phyloP scores from a whole-genome alignment of 2,888 invertebrate species.

The Lysandra coridon region DNA sequence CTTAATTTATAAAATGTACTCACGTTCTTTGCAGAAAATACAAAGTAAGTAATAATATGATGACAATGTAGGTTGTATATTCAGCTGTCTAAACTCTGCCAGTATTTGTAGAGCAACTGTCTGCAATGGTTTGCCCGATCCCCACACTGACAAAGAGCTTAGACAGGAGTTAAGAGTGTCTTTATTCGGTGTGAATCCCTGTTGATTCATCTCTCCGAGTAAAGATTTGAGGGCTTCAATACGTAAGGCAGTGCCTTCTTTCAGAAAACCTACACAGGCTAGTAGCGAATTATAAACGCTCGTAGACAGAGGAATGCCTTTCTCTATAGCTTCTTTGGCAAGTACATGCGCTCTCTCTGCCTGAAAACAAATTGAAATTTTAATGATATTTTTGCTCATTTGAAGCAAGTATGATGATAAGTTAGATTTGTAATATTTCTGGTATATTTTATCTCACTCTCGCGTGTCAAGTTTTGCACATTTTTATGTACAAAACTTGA shows the following conservation, averaged over 20 bases:
- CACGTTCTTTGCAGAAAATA: slow-evolving; percentile 86
- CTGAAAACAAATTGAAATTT: slow-evolving; percentile 50
- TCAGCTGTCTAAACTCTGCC: slow-evolving; percentile 75
- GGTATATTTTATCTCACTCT: no score
- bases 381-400: not conserved
- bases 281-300: slow-evolving; percentile 87
- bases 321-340: slow-evolving; percentile 83
- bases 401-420: not conserved
- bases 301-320: slow-evolving; percentile 82
- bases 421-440: no score
- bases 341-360: slow-evolving; percentile 83
- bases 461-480: no score
- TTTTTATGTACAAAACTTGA: no score
- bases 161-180: slow-evolving; percentile 62
- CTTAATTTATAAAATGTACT: slow-evolving; percentile 51
- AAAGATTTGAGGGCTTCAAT: slow-evolving; percentile 82
- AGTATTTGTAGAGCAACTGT: slow-evolving; percentile 59
- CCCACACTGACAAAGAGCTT: slow-evolving; percentile 67
- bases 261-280: slow-evolving; percentile 80
- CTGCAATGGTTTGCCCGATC: slow-evolving; percentile 61
- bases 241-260: slow-evolving; percentile 83
- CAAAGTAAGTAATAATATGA: slow-evolving; percentile 87
- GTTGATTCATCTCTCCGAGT: slow-evolving; percentile 83
- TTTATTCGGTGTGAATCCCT: slow-evolving; percentile 66
- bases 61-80: slow-evolving; percentile 87